Percentiles rank a stretch among this genome's conserved stretches.
These are phyloP conservation scores for Stratiolaelaps scimitus DNA, from an alignment of 1,140 invertebrate genomes.

Conservation along the genomic window DNA sequence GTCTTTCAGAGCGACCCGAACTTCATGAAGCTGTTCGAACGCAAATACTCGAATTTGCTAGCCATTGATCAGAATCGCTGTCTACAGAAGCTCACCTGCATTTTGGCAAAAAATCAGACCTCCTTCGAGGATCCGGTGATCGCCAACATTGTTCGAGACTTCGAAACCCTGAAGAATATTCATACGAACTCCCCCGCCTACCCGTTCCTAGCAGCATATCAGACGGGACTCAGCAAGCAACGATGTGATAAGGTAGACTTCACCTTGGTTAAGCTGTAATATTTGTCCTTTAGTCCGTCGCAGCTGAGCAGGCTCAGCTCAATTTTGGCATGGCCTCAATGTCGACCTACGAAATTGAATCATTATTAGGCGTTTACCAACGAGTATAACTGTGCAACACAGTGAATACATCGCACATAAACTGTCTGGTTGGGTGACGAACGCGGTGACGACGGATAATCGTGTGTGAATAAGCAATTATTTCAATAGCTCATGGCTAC, in stretches of 20 bases:
- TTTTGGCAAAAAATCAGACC: conserved; percentile 11
- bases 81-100: conserved; percentile 21
- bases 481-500: too few relatives aligned
- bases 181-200: conserved; percentile 17
- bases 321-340: too few relatives aligned
- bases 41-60: conserved; percentile 11
- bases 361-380: too few relatives aligned
- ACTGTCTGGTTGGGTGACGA: too few relatives aligned
- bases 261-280: too few relatives aligned
- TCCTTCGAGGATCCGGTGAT: conserved; percentile 25
- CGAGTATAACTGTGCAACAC: too few relatives aligned
- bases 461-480: too few relatives aligned
- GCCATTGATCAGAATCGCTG: conserved; percentile 8
- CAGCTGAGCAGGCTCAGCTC: too few relatives aligned
- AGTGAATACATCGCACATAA: too few relatives aligned
- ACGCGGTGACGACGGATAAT: too few relatives aligned
- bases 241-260: conserved; percentile 22
- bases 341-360: too few relatives aligned
- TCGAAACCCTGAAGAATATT: conserved; percentile 12
- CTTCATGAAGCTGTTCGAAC: conserved; percentile 28
- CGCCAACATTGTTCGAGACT: conserved; percentile 23
- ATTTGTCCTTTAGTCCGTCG: too few relatives aligned
- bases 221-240: conserved; percentile 24
- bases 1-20: conserved; percentile 25
- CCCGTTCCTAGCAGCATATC: conserved; percentile 9